Base-by-base conservation (phyloP, 2,113 vertebrate genomes). In the Neotragus pygmaeus region DNA sequence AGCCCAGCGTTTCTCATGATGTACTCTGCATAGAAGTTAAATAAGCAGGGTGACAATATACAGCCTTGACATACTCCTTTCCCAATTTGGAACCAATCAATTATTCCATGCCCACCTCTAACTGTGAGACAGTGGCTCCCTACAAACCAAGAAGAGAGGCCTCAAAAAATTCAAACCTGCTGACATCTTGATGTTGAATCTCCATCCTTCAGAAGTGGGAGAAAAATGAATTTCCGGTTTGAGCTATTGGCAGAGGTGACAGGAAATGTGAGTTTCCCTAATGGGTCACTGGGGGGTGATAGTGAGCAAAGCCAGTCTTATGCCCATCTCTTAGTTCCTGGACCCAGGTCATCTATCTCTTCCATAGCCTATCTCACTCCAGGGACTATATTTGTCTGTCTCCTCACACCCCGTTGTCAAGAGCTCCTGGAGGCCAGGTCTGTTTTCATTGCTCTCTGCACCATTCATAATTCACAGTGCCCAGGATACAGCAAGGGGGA, bases 301-400 rank as follows among this genome's bases (percentile, higher is more conserved):
- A 5, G n/a, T 21, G 8, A 81, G 53, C n/a, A 73, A 12, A 70
- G 7, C 23, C 33, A 17, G 3, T 5, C 28, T 55, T 7, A 16
- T 5, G 17, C 6, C 45, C 51, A 33, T 9, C 47, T 84, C 80
- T 3, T 23, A 4, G 33, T 0, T 43, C n/a, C 81, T 27, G 17
- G 43, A 23, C 49, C 17, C 8, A 1, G 1, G 6, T 2, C 7
- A 13, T 60, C 21, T 2, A 1, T 4, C 30, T 36, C 6, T 55
- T 25, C 30, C 10, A 14, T 0, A 27, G 51, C 4, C 2, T 1
- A 1, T 7, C 49, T 87, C 89, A 0, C 43, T 39, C 21, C 58
- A 28, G 39, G 51, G 8, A 12, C 36, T 4, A 3, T 7, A 21
- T 28, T 43, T 70, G 36, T 45, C 78, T 55, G 53, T 39, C 28